Evolutionary conservation across 2,797 vertebrate genomes (phyloP), one percentile per base, ranked within the genome.

Genomic region (Myotis myotis): DNA sequence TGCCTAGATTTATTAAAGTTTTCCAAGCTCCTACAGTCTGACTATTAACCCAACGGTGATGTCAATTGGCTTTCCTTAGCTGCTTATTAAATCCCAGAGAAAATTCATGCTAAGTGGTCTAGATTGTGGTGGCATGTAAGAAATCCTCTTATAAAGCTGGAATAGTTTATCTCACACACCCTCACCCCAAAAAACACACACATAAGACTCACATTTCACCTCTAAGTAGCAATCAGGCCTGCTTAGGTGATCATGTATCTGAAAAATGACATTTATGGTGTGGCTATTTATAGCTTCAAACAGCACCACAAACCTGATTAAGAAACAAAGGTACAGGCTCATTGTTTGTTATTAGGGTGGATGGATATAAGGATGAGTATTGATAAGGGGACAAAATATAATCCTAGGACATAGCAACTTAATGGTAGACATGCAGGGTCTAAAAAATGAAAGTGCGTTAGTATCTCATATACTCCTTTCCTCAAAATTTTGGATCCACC

Each of bases 11-110:
- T 78, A 85, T 84, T 74, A 82, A 71, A 53, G 71, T 72, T 25
- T 85, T 94, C 47, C 53, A 85, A 12, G 17, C 9, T 87, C 68
- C 80, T 51, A 66, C 25, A 87, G 6, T 71, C 49, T 70, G n/a
- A 16, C 25, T 89, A 38, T 62, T 70, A 74, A 71, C 15, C 36
- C 15, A 47, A 10, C 38, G 23, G 22, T 91, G 41, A 74, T 20
- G 2, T 74, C 28, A 78, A 19, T 17, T 66, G 62, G 5, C 28
- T 95, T 79, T 96, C 49, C 64, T 92, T 38, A 60, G n/a, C 20
- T 79, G 41, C 78, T 68, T 93, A 68, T 33, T 86, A 92, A 94
- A 47, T 70, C 66, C 55, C 71, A 91, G 41, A 87, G 60, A 72
- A 93, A 87, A 0, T 20, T 53, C 38, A 89, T 44, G 22, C 36